Evolutionary conservation across 2,797 vertebrate species (phyloP), one percentile per base, ranked within the genome.

Genomic region (Nothura maculosa): DNA sequence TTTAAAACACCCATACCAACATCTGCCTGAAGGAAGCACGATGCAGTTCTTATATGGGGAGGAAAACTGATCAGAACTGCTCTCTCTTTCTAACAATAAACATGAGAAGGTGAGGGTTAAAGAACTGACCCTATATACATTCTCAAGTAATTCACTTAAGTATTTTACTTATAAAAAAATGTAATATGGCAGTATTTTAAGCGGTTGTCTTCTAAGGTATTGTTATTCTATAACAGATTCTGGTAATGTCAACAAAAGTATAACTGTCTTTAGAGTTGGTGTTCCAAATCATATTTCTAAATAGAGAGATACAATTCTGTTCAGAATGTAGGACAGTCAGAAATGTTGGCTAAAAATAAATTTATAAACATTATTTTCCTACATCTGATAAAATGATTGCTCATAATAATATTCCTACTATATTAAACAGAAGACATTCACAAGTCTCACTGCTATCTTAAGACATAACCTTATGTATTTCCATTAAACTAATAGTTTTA

Each of bases 401-500:
- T 55, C 30, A 55, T 20, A n/a, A 55, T 30, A 55, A n/a, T 55
- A 55, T n/a, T n/a, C 19, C n/a, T 55, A 55, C 30, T 55, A 12
- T 55, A 92, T 72, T 60, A 6, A 36, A 87, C 10, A 28, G 13
- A 93, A 88, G 3, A 21, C 36, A 73, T 70, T 72, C 63, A 74
- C 57, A 81, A 86, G 63, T 72, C 15, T 43, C 20, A 78, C 30
- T 61, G 48, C 3, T 79, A 24, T 69, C 47, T 87, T 87, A 91
- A 94, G 94, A 77, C 36, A 76, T 48, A 85, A 64, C 32, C 32
- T 36, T 38, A 85, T 66, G 66, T 78, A 69, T 91, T 77, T 79
- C 7, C 55, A 85, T 52, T 74, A 89, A 94, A 90, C 12, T 62
- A 83, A 79, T 63, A 88, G 77, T 96, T 95, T 6, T 45, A 25